Conservation (phyloP, 2,797 vertebrate genomes). For the Lophotriccus pileatus region DNA sequence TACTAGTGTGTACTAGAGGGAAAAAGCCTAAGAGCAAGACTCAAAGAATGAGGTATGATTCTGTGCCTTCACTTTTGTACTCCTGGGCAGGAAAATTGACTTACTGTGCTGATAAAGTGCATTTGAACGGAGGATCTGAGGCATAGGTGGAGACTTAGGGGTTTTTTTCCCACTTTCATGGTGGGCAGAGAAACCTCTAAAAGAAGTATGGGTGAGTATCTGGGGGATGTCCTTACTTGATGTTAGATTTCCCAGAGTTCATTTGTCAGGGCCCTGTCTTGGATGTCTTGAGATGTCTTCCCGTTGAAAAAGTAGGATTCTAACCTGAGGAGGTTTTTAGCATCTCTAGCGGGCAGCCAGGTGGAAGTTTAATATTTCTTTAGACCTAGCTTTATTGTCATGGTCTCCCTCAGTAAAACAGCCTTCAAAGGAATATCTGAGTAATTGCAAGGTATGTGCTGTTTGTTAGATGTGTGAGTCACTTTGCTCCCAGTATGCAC, state of each 20-base stretch:
- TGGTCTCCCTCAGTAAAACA: background rate
- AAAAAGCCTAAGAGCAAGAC: background rate
- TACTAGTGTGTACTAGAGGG: background rate
- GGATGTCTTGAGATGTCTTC: background rate
- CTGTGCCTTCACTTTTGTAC: background rate
- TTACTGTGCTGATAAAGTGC: constrained; percentile 6
- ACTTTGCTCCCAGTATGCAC: background rate
- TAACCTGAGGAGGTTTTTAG: background rate
- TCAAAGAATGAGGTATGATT: constrained; percentile 24
- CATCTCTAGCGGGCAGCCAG: background rate
- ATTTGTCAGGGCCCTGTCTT: background rate
- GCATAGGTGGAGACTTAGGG: background rate
- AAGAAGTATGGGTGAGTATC: background rate
- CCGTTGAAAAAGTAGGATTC: background rate
- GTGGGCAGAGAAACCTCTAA: background rate
- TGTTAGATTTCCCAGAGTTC: background rate
- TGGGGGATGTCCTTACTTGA: background rate
- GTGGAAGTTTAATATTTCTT: background rate
- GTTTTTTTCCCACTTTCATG: background rate
- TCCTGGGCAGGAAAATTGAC: background rate
- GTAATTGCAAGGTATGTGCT: background rate
- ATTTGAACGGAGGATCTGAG: background rate
- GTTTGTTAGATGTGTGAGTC: constrained; percentile 10
- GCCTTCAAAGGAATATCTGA: constrained; percentile 31
- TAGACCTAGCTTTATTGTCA: background rate